Percentiles rank a stretch among this genome's conserved stretches.
Evolutionary conservation across 2,888 invertebrate genomes (phyloP).

Genomic region (Synergus laeviventris): DNA sequence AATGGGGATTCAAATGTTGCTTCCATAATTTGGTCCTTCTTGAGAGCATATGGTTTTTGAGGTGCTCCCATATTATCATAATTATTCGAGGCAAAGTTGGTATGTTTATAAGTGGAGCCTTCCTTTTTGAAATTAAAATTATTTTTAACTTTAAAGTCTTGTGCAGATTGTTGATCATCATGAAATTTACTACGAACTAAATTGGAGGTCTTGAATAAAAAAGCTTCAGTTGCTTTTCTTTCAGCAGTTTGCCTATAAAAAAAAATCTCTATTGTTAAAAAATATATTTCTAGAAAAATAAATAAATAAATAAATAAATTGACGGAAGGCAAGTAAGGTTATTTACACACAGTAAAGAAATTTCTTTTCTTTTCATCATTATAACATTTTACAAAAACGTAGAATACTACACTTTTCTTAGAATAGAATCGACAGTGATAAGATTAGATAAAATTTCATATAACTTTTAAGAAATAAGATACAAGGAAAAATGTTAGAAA

Average conservation of each 20-base stretch:
- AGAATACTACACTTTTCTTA: background rate
- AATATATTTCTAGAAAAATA: background rate
- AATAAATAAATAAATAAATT: no score
- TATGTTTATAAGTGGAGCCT: background rate
- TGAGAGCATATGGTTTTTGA: background rate
- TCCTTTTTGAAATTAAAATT: background rate
- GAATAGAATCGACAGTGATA: background rate
- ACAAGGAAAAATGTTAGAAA: background rate
- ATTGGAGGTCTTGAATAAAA: conserved; percentile 3
- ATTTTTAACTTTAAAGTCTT: background rate
- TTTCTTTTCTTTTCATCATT: background rate
- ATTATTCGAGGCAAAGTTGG: background rate
- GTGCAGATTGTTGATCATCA: conserved; percentile 10
- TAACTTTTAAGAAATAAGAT: background rate
- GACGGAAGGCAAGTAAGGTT: no score
- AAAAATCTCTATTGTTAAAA: background rate
- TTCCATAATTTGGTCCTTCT: background rate
- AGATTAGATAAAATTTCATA: background rate
- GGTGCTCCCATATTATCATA: background rate
- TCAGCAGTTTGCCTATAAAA: conserved; percentile 12
- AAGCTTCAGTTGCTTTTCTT: conserved; percentile 35
- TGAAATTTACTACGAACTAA: conserved; percentile 21
- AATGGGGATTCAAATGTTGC: background rate
- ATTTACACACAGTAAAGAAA: no score
- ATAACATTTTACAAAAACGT: background rate